phyloP scores from a whole-genome alignment of 2,113 vertebrate genomes.

The pig (Sus scrofa) region DNA sequence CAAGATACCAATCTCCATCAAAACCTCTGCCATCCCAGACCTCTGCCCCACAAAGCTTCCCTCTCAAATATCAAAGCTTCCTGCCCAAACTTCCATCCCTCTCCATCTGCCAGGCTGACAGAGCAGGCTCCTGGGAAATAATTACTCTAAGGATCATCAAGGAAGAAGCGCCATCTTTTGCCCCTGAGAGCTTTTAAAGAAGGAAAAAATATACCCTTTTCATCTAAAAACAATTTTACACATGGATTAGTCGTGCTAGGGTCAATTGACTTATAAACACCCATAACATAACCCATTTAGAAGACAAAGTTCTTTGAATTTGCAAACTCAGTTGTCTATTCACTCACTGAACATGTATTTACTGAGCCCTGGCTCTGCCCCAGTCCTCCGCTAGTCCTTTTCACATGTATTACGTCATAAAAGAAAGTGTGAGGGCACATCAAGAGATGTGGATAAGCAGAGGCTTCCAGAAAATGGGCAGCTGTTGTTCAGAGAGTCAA shows the following conservation, averaged over 20 bases:
- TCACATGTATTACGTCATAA: not conserved
- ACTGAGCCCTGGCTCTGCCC: not conserved
- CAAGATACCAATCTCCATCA: not conserved
- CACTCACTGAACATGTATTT: not conserved
- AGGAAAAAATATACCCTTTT: not conserved
- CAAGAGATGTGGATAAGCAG: not conserved
- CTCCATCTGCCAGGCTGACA: not conserved
- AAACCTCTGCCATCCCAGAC: not conserved
- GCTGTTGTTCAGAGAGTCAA: not conserved
- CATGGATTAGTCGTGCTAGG: not conserved
- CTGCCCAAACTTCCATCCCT: not conserved
- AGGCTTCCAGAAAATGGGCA: not conserved
- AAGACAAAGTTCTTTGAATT: not conserved
- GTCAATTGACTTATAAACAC: not conserved
- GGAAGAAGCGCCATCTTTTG: not conserved
- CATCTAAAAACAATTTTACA: not conserved
- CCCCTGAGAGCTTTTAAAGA: not conserved
- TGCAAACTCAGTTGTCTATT: not conserved
- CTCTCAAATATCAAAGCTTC: not conserved
- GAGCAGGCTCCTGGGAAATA: not conserved
- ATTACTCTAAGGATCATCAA: not conserved
- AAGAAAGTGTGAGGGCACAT: not conserved
- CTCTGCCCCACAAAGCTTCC: not conserved
- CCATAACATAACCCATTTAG: not conserved
- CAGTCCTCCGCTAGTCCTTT: not conserved